Evolutionary conservation across 2,888 invertebrate species (phyloP).

Genomic region (Caradrina kadenii): DNA sequence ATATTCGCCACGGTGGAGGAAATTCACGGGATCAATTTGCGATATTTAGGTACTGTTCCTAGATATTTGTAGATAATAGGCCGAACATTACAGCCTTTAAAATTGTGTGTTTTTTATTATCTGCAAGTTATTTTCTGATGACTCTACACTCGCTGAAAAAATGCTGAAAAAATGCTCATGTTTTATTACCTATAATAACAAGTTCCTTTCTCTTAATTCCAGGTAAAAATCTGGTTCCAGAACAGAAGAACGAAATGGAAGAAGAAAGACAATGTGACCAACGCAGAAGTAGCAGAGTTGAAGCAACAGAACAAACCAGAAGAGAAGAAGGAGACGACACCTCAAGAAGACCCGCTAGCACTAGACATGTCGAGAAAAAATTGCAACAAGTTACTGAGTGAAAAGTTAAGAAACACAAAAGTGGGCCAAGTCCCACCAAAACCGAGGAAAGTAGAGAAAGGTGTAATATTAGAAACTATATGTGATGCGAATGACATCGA

Average conservation of each 20-base stretch:
- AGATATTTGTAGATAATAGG: neutral
- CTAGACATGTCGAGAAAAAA: slow-evolving; percentile 86
- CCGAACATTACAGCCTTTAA: too few species aligned
- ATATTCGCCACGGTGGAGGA: neutral
- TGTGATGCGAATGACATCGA: slow-evolving; percentile 87
- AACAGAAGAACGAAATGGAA: slow-evolving; percentile 94
- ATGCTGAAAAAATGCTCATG: neutral
- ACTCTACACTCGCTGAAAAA: neutral
- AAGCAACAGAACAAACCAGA: slow-evolving; percentile 91
- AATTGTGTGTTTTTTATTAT: too few species aligned
- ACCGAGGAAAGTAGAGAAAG: slow-evolving; percentile 83
- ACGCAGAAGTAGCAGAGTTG: slow-evolving; percentile 96
- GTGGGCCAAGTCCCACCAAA: slow-evolving; percentile 74
- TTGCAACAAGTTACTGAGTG: slow-evolving; percentile 83
- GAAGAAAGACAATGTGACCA: slow-evolving; percentile 97
- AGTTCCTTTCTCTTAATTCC: slow-evolving; percentile 79
- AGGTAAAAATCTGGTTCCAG: slow-evolving; percentile 98
- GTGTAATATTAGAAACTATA: slow-evolving; percentile 80
- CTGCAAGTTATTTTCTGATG: too few species aligned
- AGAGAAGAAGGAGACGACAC: slow-evolving; percentile 75
- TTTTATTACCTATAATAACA: slow-evolving; percentile 11
- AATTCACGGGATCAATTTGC: slow-evolving; percentile 18
- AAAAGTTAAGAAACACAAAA: slow-evolving; percentile 82
- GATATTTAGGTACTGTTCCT: neutral
- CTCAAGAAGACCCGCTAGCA: slow-evolving; percentile 82